Evolutionary conservation across 2,113 vertebrate species (phyloP).

Genomic region (Callorhinus ursinus): DNA sequence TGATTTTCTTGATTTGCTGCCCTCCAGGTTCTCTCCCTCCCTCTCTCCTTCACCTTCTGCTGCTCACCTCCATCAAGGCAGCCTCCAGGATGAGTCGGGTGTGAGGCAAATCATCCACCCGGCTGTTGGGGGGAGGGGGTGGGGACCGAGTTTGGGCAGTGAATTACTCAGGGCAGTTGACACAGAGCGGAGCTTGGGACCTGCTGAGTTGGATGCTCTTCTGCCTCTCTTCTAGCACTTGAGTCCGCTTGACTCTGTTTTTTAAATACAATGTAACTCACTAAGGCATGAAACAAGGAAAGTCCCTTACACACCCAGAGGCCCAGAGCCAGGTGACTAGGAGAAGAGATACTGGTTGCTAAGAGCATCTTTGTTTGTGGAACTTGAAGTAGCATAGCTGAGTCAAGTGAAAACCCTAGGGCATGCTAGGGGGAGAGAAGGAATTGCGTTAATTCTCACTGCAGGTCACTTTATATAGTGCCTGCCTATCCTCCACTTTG

Average conservation of each 20-base stretch:
- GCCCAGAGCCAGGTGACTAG: background rate
- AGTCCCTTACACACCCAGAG: background rate
- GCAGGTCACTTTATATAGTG: background rate
- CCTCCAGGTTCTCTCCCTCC: too few relatives aligned
- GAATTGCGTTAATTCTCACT: background rate
- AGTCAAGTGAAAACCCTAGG: background rate
- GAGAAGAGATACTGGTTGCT: background rate
- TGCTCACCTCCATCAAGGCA: background rate
- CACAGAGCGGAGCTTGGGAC: background rate
- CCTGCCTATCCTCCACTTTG: background rate
- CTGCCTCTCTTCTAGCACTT: background rate
- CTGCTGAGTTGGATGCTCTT: background rate
- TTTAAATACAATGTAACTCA: background rate
- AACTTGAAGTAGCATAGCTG: background rate
- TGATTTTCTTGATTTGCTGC: background rate
- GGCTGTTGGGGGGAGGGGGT: fast-evolving
- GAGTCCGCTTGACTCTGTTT: background rate
- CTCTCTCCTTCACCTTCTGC: background rate
- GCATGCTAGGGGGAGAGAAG: background rate
- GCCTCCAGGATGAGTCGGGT: background rate
- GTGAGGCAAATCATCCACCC: background rate
- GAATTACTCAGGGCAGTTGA: background rate
- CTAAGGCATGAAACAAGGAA: background rate
- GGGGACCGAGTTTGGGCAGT: background rate
- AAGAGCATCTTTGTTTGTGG: background rate